A percentile compares a stretch with the other conserved stretches of the same genome.
phyloP scores from a whole-genome alignment of 2,113 vertebrate genomes.

The Columbina picui region DNA sequence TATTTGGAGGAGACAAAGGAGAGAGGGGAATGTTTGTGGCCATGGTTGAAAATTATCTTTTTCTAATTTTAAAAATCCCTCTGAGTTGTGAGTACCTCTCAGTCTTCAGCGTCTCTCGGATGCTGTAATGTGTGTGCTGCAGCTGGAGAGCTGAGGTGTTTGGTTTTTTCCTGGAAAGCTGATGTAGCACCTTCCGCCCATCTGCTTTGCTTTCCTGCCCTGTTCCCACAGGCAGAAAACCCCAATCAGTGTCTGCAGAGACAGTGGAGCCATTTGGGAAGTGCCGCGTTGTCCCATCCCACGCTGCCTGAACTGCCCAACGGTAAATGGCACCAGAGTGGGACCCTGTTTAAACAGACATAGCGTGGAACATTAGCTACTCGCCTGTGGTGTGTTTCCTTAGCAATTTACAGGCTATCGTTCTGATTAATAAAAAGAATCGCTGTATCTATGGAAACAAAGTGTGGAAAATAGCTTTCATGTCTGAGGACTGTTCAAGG shows the following conservation, averaged over 20 bases:
- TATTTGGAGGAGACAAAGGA: background rate
- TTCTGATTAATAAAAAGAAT: constrained; percentile 41
- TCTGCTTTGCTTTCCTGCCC: constrained; percentile 2
- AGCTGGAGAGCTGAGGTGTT: background rate
- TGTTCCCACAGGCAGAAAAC: background rate
- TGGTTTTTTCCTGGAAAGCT: background rate
- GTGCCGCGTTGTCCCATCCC: background rate
- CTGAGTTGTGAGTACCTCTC: background rate
- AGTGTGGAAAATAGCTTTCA: constrained; percentile 48
- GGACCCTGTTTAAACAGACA: background rate
- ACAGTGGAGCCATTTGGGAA: background rate
- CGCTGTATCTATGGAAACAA: constrained; percentile 65
- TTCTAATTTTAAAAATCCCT: background rate
- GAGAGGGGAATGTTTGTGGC: background rate
- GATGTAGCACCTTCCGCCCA: background rate
- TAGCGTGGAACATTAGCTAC: background rate
- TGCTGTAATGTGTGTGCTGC: background rate
- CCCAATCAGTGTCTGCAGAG: background rate
- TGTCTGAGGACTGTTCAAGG: constrained; percentile 12
- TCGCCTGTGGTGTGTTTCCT: constrained; percentile 32
- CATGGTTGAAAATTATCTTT: background rate
- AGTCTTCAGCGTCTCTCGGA: background rate
- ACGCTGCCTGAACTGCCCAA: background rate
- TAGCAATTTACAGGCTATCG: constrained; percentile 49
- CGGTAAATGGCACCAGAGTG: background rate